These are phyloP conservation scores for Phoenicopterus ruber DNA, from an alignment of 2,113 vertebrate genomes.

Conservation along the genomic window DNA sequence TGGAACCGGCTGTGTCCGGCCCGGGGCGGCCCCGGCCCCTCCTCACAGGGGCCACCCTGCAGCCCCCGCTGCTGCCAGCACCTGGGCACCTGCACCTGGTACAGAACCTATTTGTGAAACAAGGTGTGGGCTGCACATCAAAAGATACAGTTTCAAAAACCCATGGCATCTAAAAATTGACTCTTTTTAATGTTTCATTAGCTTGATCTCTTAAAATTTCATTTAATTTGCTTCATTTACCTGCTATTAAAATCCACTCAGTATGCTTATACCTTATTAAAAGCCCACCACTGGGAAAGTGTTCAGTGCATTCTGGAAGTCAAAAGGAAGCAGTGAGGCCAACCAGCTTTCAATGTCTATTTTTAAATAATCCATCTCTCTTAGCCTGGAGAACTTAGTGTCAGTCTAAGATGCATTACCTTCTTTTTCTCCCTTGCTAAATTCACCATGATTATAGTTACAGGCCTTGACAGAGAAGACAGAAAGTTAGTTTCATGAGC, in stretches of 20 bases:
- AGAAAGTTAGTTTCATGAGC: not conserved
- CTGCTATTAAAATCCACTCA: not conserved
- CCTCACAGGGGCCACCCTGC: rapidly evolving
- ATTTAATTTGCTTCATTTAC: not conserved
- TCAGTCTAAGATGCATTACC: not conserved
- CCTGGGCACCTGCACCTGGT: rapidly evolving
- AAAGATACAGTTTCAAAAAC: not conserved
- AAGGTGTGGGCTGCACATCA: not conserved
- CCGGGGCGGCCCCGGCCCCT: too few relatives aligned
- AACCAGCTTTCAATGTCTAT: not conserved
- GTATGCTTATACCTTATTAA: not conserved
- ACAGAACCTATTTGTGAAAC: not conserved
- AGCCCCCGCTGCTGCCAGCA: rapidly evolving
- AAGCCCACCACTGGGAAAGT: not conserved
- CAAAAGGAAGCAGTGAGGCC: not conserved
- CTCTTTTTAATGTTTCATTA: not conserved
- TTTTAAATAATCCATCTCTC: not conserved
- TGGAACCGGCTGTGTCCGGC: not conserved
- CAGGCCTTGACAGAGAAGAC: not conserved
- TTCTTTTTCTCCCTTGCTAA: not conserved
- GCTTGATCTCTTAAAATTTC: not conserved
- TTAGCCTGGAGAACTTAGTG: not conserved
- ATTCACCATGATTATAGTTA: not conserved
- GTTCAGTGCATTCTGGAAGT: not conserved
- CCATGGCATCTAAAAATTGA: not conserved